Percentiles rank a stretch among this genome's conserved stretches.
phyloP scores from a whole-genome alignment of 2,113 vertebrate species.

The Neolamprologus toae region DNA sequence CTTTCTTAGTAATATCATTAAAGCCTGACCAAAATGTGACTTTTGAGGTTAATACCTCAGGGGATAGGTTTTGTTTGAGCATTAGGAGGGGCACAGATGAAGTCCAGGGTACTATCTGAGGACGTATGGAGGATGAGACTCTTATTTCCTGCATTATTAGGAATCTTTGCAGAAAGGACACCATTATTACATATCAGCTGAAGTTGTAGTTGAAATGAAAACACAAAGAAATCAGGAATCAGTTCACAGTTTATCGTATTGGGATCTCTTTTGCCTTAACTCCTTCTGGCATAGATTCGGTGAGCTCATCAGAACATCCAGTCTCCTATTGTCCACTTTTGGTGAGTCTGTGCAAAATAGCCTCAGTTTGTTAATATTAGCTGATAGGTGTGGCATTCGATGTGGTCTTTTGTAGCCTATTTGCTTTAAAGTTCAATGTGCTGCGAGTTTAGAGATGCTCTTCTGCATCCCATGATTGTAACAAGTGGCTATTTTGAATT shows the following conservation, averaged over 20 bases:
- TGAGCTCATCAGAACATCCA: not conserved
- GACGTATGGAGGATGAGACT: not conserved
- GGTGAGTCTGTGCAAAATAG: not conserved
- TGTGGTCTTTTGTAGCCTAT: not conserved
- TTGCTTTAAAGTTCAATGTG: not conserved
- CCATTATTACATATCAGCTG: not conserved
- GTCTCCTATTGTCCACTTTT: not conserved
- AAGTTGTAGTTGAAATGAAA: not conserved
- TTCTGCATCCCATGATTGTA: rapidly evolving
- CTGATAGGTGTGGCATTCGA: not conserved
- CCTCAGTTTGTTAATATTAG: not conserved
- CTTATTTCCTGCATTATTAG: not conserved
- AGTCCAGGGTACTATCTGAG: not conserved
- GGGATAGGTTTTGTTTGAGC: not conserved
- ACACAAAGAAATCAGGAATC: not conserved
- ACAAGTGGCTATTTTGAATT: not conserved
- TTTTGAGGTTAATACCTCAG: not conserved
- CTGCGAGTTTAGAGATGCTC: not conserved
- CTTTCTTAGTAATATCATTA: not conserved
- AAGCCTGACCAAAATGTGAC: not conserved
- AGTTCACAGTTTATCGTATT: not conserved
- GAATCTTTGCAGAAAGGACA: not conserved
- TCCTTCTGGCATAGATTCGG: not conserved
- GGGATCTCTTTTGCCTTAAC: not conserved
- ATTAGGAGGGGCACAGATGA: not conserved